Base-by-base conservation (phyloP, 2,113 vertebrate genomes). In the Natator depressus region DNA sequence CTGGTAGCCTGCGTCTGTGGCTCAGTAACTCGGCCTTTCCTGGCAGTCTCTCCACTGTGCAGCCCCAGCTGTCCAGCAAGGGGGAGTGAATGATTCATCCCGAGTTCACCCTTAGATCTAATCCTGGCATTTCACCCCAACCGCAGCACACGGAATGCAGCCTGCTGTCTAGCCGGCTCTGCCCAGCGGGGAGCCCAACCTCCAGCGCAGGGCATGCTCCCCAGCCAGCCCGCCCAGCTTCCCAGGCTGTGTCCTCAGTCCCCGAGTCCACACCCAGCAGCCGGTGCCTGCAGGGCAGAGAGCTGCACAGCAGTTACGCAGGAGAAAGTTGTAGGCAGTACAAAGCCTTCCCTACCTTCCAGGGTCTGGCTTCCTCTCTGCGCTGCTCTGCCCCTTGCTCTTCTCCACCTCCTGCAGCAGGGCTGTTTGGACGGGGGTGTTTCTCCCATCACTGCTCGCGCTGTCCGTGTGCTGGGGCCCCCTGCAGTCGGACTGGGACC, bases 341-440 rank as follows among this genome's bases (percentile, higher is more conserved):
- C n/a, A 86, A 85, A 81, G 78, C 24, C 62, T 38, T 91, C 55
- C 92, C 91, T 98, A 99, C 99, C 98, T 99, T 97, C 97, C 98
- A 27, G 96, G n/a, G 78, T 99, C 98, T 95, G 98, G 98, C 89
- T 95, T 97, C 94, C 97, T 97, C 47, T 99, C 98, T 0, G 50
- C 4, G 0, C 81, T 8, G 1, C 65, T 85, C 89, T 95, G 69
- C 82, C 96, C 97, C 97, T 98, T 92, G 94, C 69, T 79, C 97
- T 97, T 83, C 90, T 98, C 98, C 57, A 79, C 46, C 13, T 98
- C 98, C 82, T 97, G 98, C 50, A 96, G 80, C 11, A 96, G 51
- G 2, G 94, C 78, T 54, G 85, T 86, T 22, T 97, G 96, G n/a
- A 97, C 12, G 0, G 98, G 96, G 22, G 97, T 98, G 57, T 91